Conservation (phyloP, 2,888 invertebrate species). For the Polia nebulosa region DNA sequence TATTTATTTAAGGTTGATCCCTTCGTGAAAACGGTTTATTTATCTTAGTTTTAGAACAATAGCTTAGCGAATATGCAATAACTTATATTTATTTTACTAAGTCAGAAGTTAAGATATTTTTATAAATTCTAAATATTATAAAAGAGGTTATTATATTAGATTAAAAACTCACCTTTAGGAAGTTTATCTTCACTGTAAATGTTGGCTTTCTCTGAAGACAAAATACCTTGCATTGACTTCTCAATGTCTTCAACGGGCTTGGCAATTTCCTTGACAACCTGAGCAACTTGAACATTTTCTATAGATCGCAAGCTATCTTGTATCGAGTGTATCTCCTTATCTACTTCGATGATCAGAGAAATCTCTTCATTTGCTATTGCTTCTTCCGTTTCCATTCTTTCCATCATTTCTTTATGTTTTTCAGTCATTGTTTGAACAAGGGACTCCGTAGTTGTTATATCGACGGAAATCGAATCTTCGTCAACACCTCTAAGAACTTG, state of each 20-base stretch:
- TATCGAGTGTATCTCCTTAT: constrained; percentile 81
- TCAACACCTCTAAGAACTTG: constrained; percentile 77
- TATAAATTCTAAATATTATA: background rate
- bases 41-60: background rate
- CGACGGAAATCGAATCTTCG: constrained; percentile 77
- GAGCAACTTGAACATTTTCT: constrained; percentile 70
- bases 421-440: constrained; percentile 81
- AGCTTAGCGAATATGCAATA: background rate
- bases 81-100: background rate
- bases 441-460: constrained; percentile 80
- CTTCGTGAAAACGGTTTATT: background rate
- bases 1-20: background rate
- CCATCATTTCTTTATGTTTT: constrained; percentile 81
- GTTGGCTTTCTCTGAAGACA: constrained; percentile 68
- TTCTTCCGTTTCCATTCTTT: constrained; percentile 74
- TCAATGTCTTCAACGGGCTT: constrained; percentile 79
- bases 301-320: constrained; percentile 80
- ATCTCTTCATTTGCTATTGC: constrained; percentile 74
- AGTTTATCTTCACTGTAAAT: constrained; percentile 63
- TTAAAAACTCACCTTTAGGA: constrained; percentile 74
- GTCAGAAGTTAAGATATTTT: background rate
- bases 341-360: constrained; percentile 78
- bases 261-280: constrained; percentile 72
- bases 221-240: constrained; percentile 73
- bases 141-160: background rate